Evolutionary conservation across 2,113 vertebrate genomes (phyloP).

Genomic region (Bufo gargarizans): DNA sequence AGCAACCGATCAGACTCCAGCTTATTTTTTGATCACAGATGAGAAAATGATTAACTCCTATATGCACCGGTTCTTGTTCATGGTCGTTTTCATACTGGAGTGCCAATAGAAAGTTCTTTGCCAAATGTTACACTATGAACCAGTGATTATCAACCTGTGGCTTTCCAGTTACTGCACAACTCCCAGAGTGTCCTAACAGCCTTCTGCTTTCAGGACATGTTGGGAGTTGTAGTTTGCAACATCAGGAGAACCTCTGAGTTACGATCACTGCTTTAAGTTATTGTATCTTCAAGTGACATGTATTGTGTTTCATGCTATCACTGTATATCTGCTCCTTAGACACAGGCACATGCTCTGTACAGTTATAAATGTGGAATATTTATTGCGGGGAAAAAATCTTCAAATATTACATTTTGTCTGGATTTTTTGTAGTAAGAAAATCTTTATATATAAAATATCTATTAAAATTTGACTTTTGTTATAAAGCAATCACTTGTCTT

Average conservation of each 20-base stretch:
- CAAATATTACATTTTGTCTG: conserved; percentile 33
- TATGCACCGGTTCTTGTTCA: neutral
- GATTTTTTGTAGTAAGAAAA: conserved; percentile 45
- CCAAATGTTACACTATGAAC: conserved; percentile 60
- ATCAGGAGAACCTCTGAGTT: neutral
- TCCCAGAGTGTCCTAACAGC: no score
- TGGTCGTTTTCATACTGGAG: neutral
- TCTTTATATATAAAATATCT: conserved; percentile 49
- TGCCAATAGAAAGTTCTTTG: conserved; percentile 55
- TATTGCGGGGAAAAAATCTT: conserved; percentile 66
- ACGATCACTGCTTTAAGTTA: conserved; percentile 62
- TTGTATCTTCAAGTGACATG: conserved; percentile 61
- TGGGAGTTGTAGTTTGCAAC: neutral
- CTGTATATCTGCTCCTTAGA: conserved; percentile 58
- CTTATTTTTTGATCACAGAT: neutral
- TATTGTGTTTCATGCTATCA: conserved; percentile 58
- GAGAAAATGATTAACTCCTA: neutral
- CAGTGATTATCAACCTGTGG: neutral
- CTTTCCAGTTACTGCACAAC: neutral
- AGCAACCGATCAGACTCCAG: no score
- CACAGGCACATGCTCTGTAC: conserved; percentile 62
- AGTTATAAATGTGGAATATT: conserved; percentile 68
- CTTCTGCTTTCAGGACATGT: neutral
- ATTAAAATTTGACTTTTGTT: conserved; percentile 48
- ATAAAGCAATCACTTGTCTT: conserved; percentile 10